These are phyloP conservation scores for Orientallactaga bullata DNA, from an alignment of 2,113 vertebrate species.

Conservation along the genomic window DNA sequence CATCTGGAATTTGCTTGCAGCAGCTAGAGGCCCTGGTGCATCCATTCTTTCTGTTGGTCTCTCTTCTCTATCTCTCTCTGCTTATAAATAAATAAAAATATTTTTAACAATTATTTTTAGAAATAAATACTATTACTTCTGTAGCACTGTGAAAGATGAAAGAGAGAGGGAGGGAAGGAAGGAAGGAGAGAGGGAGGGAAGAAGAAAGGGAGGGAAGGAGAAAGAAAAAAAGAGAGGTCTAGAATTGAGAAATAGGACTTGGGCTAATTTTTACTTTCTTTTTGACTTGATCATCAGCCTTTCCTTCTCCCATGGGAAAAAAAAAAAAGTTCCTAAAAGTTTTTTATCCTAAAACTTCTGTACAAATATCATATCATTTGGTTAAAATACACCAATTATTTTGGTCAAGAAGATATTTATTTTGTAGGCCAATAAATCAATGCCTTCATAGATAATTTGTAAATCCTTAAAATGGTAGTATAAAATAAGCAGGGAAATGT, in stretches of 20 bases:
- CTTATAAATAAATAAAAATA: too few species aligned
- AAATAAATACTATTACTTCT: constrained; percentile 35
- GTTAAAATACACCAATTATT: background rate
- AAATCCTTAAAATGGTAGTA: constrained; percentile 4
- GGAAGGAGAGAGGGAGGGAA: background rate
- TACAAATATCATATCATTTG: constrained; percentile 5
- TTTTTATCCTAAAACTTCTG: background rate
- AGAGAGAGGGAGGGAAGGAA: background rate
- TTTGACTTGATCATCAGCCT: background rate
- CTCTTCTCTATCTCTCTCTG: too few species aligned
- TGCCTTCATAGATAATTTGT: background rate
- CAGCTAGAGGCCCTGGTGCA: too few species aligned
- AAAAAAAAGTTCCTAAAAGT: background rate
- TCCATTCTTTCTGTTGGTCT: too few species aligned
- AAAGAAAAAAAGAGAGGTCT: too few species aligned
- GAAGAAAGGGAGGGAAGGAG: background rate
- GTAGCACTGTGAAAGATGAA: background rate
- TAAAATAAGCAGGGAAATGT: background rate
- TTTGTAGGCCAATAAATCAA: background rate
- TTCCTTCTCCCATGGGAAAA: background rate
- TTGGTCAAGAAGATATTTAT: background rate
- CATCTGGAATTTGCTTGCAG: too few species aligned
- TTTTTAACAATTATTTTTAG: constrained; percentile 5
- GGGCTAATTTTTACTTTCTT: background rate
- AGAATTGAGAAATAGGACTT: background rate